A percentile compares a stretch with the other conserved stretches of the same genome.
Conservation (phyloP, 2,888 invertebrate genomes). For the Sphinx pinastri region DNA sequence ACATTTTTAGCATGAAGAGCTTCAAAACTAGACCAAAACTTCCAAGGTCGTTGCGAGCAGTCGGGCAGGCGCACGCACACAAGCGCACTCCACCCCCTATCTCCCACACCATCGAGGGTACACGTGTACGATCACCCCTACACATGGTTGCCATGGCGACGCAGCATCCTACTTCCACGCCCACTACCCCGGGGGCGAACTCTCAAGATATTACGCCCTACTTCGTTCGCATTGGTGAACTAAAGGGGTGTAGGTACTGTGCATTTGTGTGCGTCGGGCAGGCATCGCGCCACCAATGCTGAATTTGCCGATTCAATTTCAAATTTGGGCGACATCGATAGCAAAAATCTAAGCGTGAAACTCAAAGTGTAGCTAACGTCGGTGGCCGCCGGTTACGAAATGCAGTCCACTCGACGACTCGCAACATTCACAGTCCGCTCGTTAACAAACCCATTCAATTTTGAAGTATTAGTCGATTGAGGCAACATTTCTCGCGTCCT, state of each 20-base stretch:
- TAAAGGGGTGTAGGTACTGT: slow-evolving; percentile 76
- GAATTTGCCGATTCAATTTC: slow-evolving; percentile 65
- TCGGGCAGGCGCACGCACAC: slow-evolving; percentile 50
- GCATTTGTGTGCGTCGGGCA: slow-evolving; percentile 67
- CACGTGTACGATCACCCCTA: slow-evolving; percentile 73
- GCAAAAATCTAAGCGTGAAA: slow-evolving; percentile 40
- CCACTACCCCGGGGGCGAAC: slow-evolving; percentile 83
- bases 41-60: slow-evolving; percentile 69
- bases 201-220: slow-evolving; percentile 83
- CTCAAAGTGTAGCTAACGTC: slow-evolving; percentile 32
- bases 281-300: slow-evolving; percentile 47
- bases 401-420: slow-evolving; percentile 66
- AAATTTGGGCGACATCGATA: slow-evolving; percentile 39
- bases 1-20: slow-evolving; percentile 7
- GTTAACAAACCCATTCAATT: slow-evolving; percentile 82
- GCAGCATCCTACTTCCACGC: slow-evolving; percentile 85
- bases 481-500: slow-evolving; percentile 80
- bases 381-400: slow-evolving; percentile 52
- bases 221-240: slow-evolving; percentile 80
- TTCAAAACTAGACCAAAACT: slow-evolving; percentile 73
- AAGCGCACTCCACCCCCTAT: slow-evolving; percentile 47
- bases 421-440: slow-evolving; percentile 73
- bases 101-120: slow-evolving; percentile 60
- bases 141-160: slow-evolving; percentile 84
- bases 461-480: slow-evolving; percentile 82